Base-by-base conservation (phyloP, 37 sponge, comb jelly and placozoan species). In the Axinella damicornis region DNA sequence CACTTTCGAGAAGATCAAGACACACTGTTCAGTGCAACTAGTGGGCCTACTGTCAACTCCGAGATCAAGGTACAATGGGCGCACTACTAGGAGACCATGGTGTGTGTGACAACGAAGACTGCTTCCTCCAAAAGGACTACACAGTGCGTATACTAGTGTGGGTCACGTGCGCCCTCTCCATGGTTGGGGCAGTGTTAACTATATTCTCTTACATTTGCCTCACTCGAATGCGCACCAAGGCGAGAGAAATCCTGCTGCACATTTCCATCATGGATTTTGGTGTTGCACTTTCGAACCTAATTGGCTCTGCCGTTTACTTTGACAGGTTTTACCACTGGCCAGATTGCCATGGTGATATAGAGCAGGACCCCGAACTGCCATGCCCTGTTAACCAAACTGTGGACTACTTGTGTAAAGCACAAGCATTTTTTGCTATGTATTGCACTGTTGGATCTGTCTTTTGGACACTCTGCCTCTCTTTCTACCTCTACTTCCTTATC, bases 201-300 rank as follows among this genome's bases (percentile, higher is more conserved):
- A 85, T 89, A 38, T 36, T 86, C 21, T 86, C 94, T 36, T 93
- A 81, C 78, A 53, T 82, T 9, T 89, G 76, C 38, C 76, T 82
- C 65, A 85, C 70, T 21, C 63, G 77, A 18, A 40, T 93, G 6
- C 78, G 94, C 5, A 86, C 72, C 25, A 68, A 57, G 25, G 90
- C 75, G 9, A 61, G 94, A 37, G 80, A 85, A 30, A 89, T 93
- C 17, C 77, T 93, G 24, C 61, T 93, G 9, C 87, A 93, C 65
- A 73, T 93, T 12, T 89, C 94, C 21, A 36, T 89, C 24, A 89
- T 89, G 87, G 94, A 93, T 30, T 32, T 93, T 36, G 81, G 80
- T 11, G 85, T 88, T 25, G 80, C 69, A 0, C 11, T 61, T 5
- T 72, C 79, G 17, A 83, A 87, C 37, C 55, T 92, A 19, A 38